Percentiles rank a stretch among this genome's conserved stretches.
phyloP scores from a whole-genome alignment of 1,140 invertebrate species.

The Melitaea cinxia region DNA sequence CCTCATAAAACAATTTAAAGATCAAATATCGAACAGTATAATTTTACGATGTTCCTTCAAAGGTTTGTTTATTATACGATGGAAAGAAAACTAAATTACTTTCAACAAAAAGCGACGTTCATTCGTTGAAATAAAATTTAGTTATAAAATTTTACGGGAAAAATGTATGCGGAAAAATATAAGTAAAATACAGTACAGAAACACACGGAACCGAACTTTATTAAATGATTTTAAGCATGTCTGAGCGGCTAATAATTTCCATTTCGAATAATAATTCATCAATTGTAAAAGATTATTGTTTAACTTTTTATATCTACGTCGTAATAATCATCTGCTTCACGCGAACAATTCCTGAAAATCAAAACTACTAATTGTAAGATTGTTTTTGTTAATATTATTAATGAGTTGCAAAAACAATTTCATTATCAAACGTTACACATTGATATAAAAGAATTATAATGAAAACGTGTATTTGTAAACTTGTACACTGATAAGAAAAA shows the following conservation, averaged over 20 bases:
- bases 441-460: slow-evolving; percentile 1
- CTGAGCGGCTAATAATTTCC: slow-evolving; percentile 15
- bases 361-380: neutral
- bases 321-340: too few species aligned
- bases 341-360: too few species aligned
- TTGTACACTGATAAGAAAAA: neutral
- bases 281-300: slow-evolving; percentile 22
- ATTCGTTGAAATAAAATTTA: too few species aligned
- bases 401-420: neutral
- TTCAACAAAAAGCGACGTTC: too few species aligned
- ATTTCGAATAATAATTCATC: slow-evolving; percentile 30
- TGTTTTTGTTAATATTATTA: neutral
- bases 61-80: too few species aligned
- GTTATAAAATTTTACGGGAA: too few species aligned
- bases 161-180: neutral
- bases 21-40: neutral
- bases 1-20: neutral
- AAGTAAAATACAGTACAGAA: neutral
- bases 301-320: slow-evolving; percentile 2
- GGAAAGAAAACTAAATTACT: too few species aligned
- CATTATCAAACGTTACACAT: neutral
- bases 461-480: neutral
- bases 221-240: slow-evolving; percentile 1
- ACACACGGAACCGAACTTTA: neutral
- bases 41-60: too few species aligned